Conservation (phyloP, 1,140 invertebrate genomes). For the Drosophila murphyi region DNA sequence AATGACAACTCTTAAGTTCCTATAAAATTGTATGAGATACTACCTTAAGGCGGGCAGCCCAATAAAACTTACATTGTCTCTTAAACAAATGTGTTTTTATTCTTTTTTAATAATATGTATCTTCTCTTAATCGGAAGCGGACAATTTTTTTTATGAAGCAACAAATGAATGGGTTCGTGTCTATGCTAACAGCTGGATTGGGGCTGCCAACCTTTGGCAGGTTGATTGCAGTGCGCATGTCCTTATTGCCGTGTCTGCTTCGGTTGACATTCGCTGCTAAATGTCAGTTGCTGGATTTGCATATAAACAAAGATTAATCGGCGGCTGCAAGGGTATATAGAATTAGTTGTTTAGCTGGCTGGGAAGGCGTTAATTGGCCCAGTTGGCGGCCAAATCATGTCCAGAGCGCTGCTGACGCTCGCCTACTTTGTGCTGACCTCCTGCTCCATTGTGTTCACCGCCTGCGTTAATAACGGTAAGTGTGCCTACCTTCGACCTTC, state of each 20-base stretch:
- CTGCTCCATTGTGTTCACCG: slow-evolving; percentile 73
- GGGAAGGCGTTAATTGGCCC: not conserved
- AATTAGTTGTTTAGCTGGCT: slow-evolving; percentile 33
- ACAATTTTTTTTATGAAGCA: no score
- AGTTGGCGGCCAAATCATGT: slow-evolving; percentile 49
- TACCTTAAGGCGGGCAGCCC: no score
- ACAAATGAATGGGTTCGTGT: not conserved
- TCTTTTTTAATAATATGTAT: no score
- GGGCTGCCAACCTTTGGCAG: not conserved
- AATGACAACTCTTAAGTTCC: no score
- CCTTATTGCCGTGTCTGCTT: not conserved
- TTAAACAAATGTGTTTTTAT: no score
- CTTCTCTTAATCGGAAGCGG: no score
- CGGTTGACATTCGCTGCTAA: slow-evolving; percentile 44
- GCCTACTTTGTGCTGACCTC: slow-evolving; percentile 68
- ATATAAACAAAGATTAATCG: slow-evolving; percentile 36
- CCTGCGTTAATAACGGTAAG: slow-evolving; percentile 74
- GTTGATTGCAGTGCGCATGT: slow-evolving; percentile 52
- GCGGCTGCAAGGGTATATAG: not conserved
- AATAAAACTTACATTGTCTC: no score
- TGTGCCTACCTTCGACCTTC: slow-evolving; percentile 46
- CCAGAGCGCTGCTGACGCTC: slow-evolving; percentile 58
- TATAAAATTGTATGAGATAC: no score
- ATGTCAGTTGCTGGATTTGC: slow-evolving; percentile 3
- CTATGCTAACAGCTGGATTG: not conserved